phyloP scores from a whole-genome alignment of 2,797 vertebrate species.

The Numenius phaeopus region DNA sequence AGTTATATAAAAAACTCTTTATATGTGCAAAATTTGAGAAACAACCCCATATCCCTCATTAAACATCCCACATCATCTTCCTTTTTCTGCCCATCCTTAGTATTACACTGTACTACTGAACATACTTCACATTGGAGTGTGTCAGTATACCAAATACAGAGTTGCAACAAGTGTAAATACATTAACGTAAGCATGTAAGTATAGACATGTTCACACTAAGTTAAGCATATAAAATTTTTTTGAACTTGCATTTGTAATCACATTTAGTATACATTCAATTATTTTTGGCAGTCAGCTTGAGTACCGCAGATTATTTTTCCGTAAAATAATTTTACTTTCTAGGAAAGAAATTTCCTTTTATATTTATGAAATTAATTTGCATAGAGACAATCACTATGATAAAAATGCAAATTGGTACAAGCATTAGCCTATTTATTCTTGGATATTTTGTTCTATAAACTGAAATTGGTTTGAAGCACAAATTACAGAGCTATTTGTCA shows the following conservation, averaged over 20 bases:
- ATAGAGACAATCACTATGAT: neutral
- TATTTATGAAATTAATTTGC: neutral
- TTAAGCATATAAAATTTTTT: neutral
- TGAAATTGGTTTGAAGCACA: neutral
- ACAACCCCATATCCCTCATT: neutral
- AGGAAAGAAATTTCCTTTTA: neutral
- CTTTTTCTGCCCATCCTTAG: neutral
- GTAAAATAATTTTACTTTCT: neutral
- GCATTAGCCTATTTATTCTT: neutral
- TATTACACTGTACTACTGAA: neutral
- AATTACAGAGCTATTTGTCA: neutral
- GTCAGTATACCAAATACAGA: neutral
- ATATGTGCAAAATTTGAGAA: neutral
- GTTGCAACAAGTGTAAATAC: neutral
- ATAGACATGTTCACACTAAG: neutral
- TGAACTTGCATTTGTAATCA: neutral
- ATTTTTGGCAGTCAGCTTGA: neutral
- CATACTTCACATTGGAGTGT: neutral
- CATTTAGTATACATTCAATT: neutral
- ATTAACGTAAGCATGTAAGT: neutral
- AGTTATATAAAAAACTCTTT: neutral
- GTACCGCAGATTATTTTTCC: neutral
- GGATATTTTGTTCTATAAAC: neutral
- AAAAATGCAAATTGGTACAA: slow-evolving; percentile 10
- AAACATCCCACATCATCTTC: neutral